Conservation (phyloP, 2,797 vertebrate species). For the Myotis vivesi region DNA sequence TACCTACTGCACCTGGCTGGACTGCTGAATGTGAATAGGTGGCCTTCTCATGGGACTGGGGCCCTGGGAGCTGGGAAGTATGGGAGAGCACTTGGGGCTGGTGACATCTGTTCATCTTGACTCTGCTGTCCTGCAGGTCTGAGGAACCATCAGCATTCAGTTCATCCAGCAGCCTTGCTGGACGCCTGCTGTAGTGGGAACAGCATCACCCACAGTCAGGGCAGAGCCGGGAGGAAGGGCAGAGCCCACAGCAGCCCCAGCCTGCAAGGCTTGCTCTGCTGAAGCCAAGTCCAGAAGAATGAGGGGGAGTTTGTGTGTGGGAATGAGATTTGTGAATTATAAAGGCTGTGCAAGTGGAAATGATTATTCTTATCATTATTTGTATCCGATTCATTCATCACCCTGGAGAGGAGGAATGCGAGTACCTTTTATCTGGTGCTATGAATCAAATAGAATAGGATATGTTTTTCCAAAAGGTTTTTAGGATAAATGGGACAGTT, state of each 20-base stretch:
- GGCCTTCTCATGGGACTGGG: neutral
- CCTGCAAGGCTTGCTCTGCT: neutral
- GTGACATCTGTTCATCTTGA: too few species aligned
- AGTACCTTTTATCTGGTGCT: constrained; percentile 59
- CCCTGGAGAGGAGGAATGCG: neutral
- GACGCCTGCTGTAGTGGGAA: neutral
- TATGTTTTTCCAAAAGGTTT: constrained; percentile 61
- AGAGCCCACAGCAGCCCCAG: neutral
- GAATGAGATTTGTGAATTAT: constrained; percentile 18
- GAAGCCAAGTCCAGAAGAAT: neutral
- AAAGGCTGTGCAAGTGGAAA: constrained; percentile 49
- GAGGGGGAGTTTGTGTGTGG: neutral
- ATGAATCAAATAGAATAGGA: constrained; percentile 60
- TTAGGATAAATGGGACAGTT: constrained; percentile 61
- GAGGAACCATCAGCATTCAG: neutral
- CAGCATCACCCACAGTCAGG: neutral
- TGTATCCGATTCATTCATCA: constrained; percentile 55
- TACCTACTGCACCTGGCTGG: neutral
- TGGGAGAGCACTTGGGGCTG: neutral
- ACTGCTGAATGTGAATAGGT: too few species aligned
- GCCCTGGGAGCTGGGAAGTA: neutral
- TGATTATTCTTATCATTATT: constrained; percentile 51
- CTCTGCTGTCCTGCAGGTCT: neutral
- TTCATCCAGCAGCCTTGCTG: neutral
- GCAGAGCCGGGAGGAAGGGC: neutral